These are phyloP conservation scores for Pelusios castaneus DNA, from an alignment of 2,113 vertebrate genomes.

Conservation along the genomic window DNA sequence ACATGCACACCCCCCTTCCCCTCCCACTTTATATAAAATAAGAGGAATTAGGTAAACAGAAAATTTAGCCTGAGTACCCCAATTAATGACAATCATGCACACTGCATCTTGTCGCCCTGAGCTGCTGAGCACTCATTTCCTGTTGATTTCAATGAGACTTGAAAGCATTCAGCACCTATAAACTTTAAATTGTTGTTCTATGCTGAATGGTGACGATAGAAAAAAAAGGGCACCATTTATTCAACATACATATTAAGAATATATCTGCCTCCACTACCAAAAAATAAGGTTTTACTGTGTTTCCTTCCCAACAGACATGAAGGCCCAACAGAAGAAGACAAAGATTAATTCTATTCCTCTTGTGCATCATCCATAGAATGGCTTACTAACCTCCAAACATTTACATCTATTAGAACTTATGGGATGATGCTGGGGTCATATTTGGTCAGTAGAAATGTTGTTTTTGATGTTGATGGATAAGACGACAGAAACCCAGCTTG, in stretches of 20 bases:
- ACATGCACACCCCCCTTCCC: too few species aligned
- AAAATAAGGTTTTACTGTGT: rapidly evolving
- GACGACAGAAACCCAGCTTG: constrained; percentile 41
- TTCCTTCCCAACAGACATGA: rapidly evolving
- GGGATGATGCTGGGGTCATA: background rate
- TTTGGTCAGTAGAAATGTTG: background rate
- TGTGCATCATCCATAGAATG: rapidly evolving
- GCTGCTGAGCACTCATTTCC: background rate
- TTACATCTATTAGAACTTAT: background rate
- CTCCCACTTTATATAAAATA: constrained; percentile 11
- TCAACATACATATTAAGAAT: rapidly evolving
- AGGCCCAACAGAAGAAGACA: rapidly evolving
- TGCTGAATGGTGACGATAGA: rapidly evolving
- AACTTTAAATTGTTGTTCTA: background rate
- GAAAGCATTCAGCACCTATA: background rate
- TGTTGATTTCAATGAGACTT: background rate
- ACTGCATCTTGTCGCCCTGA: rapidly evolving
- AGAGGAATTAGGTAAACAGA: constrained; percentile 18
- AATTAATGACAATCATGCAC: rapidly evolving
- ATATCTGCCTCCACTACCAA: rapidly evolving
- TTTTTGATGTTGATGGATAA: background rate
- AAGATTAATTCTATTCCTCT: background rate
- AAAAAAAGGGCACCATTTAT: background rate
- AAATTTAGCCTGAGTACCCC: background rate
- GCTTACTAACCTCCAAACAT: background rate